These are phyloP conservation scores for Perccottus glenii DNA, from an alignment of 2,113 vertebrate genomes.

Conservation along the genomic window DNA sequence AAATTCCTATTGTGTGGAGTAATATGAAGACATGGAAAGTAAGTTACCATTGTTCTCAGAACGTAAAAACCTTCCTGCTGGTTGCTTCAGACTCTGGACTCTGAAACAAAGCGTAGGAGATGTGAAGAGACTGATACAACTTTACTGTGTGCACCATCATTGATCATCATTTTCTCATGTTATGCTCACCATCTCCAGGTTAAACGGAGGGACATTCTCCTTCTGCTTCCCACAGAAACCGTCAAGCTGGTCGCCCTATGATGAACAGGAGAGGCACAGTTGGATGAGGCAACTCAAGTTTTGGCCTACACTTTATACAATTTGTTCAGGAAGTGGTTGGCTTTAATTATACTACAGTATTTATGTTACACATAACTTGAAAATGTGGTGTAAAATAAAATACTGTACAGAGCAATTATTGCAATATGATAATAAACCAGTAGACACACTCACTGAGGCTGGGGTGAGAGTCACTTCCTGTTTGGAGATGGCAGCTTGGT, in stretches of 20 bases:
- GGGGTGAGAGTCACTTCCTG: constrained; percentile 70
- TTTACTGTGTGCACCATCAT: too few species aligned
- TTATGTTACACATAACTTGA: too few species aligned
- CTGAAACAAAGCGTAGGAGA: constrained; percentile 28
- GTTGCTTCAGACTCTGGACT: constrained; percentile 61
- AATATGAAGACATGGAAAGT: background rate
- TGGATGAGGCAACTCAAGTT: too few species aligned
- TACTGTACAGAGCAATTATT: too few species aligned
- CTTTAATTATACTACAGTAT: too few species aligned
- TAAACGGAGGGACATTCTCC: constrained; percentile 87
- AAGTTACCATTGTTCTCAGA: constrained; percentile 73
- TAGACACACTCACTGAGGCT: constrained; percentile 58
- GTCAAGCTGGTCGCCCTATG: constrained; percentile 78
- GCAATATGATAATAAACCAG: too few species aligned
- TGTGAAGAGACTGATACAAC: background rate
- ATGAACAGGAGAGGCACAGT: background rate
- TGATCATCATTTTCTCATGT: background rate
- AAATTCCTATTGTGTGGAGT: background rate
- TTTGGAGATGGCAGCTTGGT: constrained; percentile 92
- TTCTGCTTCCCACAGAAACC: constrained; percentile 86
- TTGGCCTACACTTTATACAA: too few species aligned
- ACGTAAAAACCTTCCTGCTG: constrained; percentile 54
- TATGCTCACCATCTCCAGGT: constrained; percentile 74
- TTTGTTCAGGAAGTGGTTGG: too few species aligned
- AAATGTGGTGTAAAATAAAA: too few species aligned